Conservation (phyloP, 2,797 vertebrate genomes). For the Platalea minor region DNA sequence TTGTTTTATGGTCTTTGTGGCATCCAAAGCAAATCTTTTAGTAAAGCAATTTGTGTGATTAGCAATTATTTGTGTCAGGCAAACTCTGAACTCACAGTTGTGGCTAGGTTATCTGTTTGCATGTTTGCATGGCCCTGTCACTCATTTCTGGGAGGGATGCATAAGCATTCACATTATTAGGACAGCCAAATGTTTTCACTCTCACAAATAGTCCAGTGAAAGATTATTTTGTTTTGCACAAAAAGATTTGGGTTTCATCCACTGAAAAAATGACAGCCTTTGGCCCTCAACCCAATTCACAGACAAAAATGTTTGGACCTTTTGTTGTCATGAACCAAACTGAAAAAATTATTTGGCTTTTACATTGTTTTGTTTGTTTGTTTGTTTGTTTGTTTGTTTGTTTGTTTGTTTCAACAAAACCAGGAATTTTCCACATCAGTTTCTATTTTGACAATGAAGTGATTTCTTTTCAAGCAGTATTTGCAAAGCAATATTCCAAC, state of each 20-base stretch:
- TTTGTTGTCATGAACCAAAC: neutral
- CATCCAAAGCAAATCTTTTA: neutral
- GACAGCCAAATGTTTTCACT: neutral
- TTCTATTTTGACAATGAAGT: conserved; percentile 21
- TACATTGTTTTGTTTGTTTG: neutral
- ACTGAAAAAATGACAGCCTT: neutral
- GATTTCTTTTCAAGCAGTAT: conserved; percentile 17
- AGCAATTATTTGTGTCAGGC: neutral
- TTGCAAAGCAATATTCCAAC: conserved; percentile 42
- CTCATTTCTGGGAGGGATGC: neutral
- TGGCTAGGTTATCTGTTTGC: neutral
- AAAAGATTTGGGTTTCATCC: neutral
- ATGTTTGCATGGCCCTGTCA: neutral
- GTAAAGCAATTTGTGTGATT: neutral
- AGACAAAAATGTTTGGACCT: neutral
- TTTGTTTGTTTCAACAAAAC: neutral
- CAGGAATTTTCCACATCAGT: neutral
- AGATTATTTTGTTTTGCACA: neutral
- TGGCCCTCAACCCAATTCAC: neutral
- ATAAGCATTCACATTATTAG: neutral
- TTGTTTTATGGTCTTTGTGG: neutral
- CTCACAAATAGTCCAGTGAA: neutral
- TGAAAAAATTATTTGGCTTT: neutral
- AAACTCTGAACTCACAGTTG: neutral
- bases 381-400: neutral